Base-by-base conservation (phyloP, 2,888 invertebrate genomes). In the Synanthedon andrenaeformis region DNA sequence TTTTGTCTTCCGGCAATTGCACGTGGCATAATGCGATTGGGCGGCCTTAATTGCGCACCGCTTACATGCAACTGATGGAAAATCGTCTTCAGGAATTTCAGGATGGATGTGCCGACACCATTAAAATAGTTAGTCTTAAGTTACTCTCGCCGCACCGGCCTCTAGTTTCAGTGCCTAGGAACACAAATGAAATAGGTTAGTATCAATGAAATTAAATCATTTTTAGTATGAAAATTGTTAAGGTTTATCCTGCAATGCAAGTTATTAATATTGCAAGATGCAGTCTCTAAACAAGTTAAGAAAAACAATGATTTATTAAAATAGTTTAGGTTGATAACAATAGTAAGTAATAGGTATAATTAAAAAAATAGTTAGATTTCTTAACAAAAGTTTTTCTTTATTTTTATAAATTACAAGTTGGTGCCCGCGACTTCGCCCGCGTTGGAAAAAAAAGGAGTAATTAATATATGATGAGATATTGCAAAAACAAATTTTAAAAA, bases 1-100 rank as follows among this genome's bases (percentile, higher is more conserved):
- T 42, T 58, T 56, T 58, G 74, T 86, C 86, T 87, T 87, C 86
- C 86, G 86, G 83, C 86, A 86, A 83, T 83, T 85, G 76, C 81
- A 83, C 77, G 62, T 63, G 64, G 51, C 64, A 60, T 45, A 35
- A 35, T 42, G 57, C 52, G 48, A 45, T 14, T 41, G 59, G 58
- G 60, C 58, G 58, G 59, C 58, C 62, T 64, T 35, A 35, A 8
- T 53, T 5, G 69, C 63, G 64, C 58, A 62, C 53, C 53, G 50
- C 54, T 52, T 42, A 66, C 66, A 76, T 82, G 83, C 82, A 85
- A 82, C 86, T 85, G 86, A 59, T 87, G 86, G 86, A 87, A 87
- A 86, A 86, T 48, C 42, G 51, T n/a, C 69, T 63, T 70, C 74
- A 66, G 69, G 76, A 72, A 75, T 69, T 63, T 70, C 74, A 67